Conservation (phyloP, 2,797 vertebrate species). For the Tauraco hartlaubi region DNA sequence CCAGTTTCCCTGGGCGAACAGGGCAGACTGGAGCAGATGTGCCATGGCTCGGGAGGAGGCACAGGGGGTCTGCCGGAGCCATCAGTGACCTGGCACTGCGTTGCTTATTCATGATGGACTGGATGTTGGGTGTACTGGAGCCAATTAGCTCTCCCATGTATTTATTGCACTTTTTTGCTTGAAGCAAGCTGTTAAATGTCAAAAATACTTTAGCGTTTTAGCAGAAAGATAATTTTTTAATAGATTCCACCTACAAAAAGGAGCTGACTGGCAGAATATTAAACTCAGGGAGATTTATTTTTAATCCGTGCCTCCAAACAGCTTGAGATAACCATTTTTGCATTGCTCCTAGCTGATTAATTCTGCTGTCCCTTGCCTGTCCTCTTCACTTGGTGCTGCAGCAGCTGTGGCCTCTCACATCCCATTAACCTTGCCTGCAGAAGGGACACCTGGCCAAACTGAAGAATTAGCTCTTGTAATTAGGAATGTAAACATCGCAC, state of each 20-base stretch:
- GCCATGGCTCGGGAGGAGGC: not conserved
- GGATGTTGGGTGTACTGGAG: slow-evolving; percentile 23
- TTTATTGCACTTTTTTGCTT: slow-evolving; percentile 55
- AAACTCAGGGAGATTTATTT: slow-evolving; percentile 62
- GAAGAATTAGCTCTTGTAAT: slow-evolving; percentile 65
- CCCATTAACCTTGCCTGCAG: slow-evolving; percentile 77
- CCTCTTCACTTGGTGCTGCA: not conserved
- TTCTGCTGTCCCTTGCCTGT: slow-evolving; percentile 49
- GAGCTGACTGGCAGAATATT: slow-evolving; percentile 69
- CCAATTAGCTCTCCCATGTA: slow-evolving; percentile 66
- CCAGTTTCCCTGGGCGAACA: slow-evolving; percentile 25
- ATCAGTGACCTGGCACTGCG: not conserved
- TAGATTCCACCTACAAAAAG: slow-evolving; percentile 69
- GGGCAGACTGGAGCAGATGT: not conserved
- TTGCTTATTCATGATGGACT: not conserved
- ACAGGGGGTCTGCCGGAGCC: slow-evolving; percentile 23
- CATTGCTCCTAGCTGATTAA: slow-evolving; percentile 47
- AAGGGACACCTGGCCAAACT: slow-evolving; percentile 74
- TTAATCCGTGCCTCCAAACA: slow-evolving; percentile 35
- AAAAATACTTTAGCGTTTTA: slow-evolving; percentile 59
- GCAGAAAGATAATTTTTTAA: slow-evolving; percentile 65
- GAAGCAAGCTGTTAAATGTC: slow-evolving; percentile 68
- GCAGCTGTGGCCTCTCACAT: slow-evolving; percentile 74
- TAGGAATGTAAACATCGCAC: slow-evolving; percentile 67
- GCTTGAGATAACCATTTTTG: slow-evolving; percentile 45